A percentile compares a stretch with the other conserved stretches of the same genome.
Evolutionary conservation across 2,797 vertebrate species (phyloP).

Genomic region (Buceros bicornis): DNA sequence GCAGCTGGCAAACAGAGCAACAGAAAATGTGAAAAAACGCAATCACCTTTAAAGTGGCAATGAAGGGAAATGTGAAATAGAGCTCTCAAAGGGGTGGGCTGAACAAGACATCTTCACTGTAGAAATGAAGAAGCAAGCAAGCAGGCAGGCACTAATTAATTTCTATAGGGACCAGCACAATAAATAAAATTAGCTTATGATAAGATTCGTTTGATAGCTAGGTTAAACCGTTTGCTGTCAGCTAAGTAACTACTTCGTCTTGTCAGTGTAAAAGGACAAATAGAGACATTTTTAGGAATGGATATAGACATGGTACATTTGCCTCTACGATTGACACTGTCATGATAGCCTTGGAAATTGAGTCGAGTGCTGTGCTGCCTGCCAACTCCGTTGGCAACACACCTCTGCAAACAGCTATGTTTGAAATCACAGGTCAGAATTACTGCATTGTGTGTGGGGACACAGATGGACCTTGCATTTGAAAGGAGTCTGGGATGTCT

Average conservation of each 20-base stretch:
- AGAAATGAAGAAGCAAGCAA: slow-evolving; percentile 6
- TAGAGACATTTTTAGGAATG: neutral
- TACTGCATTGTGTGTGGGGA: neutral
- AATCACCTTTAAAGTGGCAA: slow-evolving; percentile 13
- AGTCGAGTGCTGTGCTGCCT: neutral
- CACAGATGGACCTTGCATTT: neutral
- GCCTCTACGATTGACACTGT: neutral
- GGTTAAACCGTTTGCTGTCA: neutral
- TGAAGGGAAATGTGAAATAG: slow-evolving; percentile 25
- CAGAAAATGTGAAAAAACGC: neutral
- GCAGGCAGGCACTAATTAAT: neutral
- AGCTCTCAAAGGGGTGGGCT: neutral
- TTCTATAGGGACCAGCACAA: slow-evolving; percentile 5
- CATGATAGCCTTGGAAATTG: neutral
- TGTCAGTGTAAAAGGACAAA: neutral
- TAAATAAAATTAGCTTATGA: slow-evolving; percentile 14
- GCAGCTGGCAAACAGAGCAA: slow-evolving; percentile 2
- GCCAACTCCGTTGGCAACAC: rapidly evolving
- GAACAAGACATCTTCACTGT: neutral
- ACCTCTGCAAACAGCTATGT: neutral
- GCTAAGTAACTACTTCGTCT: neutral
- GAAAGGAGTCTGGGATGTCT: neutral
- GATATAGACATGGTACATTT: neutral
- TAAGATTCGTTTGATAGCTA: neutral
- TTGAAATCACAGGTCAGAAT: neutral